Percentiles rank a stretch among this genome's conserved stretches.
Evolutionary conservation across 2,113 vertebrate genomes (phyloP).

Genomic region (Haemorhous mexicanus): DNA sequence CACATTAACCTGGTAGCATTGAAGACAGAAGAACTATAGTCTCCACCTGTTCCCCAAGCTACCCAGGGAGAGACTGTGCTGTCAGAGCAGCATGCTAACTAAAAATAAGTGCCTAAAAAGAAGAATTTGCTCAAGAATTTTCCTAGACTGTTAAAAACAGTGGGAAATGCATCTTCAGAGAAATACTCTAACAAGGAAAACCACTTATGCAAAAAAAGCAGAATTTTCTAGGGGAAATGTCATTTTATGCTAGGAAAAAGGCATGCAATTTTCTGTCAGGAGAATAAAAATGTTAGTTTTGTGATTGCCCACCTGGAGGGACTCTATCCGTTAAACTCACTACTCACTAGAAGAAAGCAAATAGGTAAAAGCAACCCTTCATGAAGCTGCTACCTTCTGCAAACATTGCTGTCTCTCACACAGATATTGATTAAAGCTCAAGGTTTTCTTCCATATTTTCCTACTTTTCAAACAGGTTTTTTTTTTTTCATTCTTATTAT

Average conservation of each 20-base stretch:
- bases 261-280: not conserved
- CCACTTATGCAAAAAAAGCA: not conserved
- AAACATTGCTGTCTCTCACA: not conserved
- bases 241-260: not conserved
- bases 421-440: not conserved
- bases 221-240: conserved; percentile 1
- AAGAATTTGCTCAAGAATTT: not conserved
- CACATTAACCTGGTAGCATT: not conserved
- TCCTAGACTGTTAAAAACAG: not conserved
- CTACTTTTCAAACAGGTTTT: not conserved
- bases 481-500: not conserved
- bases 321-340: not conserved
- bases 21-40: not conserved
- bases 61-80: not conserved
- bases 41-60: not conserved
- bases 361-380: not conserved
- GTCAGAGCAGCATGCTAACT: not conserved
- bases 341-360: not conserved
- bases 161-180: not conserved
- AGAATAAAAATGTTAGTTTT: not conserved
- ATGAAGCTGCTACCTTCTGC: not conserved
- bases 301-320: not conserved
- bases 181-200: not conserved
- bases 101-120: not conserved
- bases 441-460: not conserved